Evolutionary conservation across 1,140 invertebrate genomes (phyloP).

Genomic region (Caenorhabditis remanei): DNA sequence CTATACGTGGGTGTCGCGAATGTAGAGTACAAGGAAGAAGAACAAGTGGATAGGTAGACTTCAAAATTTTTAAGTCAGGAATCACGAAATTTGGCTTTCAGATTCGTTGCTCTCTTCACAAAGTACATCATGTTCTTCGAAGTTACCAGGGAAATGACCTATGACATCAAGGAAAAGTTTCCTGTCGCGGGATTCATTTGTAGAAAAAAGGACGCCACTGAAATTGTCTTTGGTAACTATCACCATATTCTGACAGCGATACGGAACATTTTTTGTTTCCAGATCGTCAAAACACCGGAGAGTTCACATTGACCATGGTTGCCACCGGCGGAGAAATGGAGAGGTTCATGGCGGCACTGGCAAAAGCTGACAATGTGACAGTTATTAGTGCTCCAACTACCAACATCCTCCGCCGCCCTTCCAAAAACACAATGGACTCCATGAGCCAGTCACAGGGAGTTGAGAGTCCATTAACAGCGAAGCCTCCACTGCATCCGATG

Average conservation of each 20-base stretch:
- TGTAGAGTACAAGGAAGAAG: constrained; percentile 35
- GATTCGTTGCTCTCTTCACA: constrained; percentile 8
- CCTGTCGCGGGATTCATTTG: background rate
- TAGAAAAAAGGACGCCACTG: constrained; percentile 1
- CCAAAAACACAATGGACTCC: constrained; percentile 4
- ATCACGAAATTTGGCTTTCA: background rate
- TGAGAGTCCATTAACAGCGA: background rate
- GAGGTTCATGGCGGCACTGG: background rate
- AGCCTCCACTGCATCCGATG: constrained; percentile 22
- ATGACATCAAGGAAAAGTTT: constrained; percentile 30
- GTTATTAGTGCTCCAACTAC: background rate
- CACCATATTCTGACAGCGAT: too few relatives aligned
- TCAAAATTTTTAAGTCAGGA: background rate
- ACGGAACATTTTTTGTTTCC: background rate
- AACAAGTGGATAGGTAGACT: background rate
- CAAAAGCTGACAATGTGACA: constrained; percentile 2
- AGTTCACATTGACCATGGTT: constrained; percentile 34
- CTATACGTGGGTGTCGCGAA: constrained; percentile 29
- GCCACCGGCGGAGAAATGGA: constrained; percentile 12
- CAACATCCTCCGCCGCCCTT: background rate
- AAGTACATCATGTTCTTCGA: constrained; percentile 45
- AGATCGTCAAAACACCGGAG: constrained; percentile 16
- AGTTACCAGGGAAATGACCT: constrained; percentile 37
- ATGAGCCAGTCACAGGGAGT: background rate
- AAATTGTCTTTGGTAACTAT: constrained; percentile 22